Conservation (phyloP, 2,888 invertebrate species). For the Fabriciana adippe region DNA sequence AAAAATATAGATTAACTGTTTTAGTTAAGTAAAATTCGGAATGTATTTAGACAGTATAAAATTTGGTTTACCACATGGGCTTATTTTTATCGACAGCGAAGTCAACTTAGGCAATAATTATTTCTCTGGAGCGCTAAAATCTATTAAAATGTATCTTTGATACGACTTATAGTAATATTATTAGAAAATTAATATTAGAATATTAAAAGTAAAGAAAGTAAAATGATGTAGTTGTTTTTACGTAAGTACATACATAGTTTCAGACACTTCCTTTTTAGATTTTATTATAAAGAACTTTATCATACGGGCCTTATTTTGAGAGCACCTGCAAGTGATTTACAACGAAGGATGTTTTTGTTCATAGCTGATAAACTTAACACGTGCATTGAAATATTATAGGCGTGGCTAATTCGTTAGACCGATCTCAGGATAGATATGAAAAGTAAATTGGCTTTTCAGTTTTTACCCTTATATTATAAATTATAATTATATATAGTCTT, state of each 20-base stretch:
- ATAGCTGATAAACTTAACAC: slow-evolving; percentile 20
- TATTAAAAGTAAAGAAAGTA: too few species aligned
- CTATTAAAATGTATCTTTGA: too few species aligned
- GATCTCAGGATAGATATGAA: slow-evolving; percentile 6
- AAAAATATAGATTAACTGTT: too few species aligned
- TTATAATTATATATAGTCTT: neutral
- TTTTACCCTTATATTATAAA: neutral
- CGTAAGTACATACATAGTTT: too few species aligned
- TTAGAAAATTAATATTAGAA: too few species aligned
- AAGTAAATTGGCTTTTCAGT: neutral
- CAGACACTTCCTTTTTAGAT: too few species aligned
- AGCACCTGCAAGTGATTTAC: slow-evolving; percentile 2
- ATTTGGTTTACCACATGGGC: too few species aligned
- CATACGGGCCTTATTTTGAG: neutral
- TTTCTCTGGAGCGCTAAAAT: too few species aligned
- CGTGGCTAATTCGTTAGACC: slow-evolving; percentile 24
- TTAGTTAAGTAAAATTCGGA: neutral
- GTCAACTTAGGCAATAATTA: too few species aligned
- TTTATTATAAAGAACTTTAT: neutral
- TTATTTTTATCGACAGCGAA: too few species aligned
- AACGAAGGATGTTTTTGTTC: slow-evolving; percentile 20
- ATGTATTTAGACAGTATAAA: neutral
- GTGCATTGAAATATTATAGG: slow-evolving; percentile 31
- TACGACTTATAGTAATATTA: too few species aligned
- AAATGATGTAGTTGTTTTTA: too few species aligned